Evolutionary conservation across 2,113 vertebrate genomes (phyloP).

Genomic region (Hipposideros armiger): DNA sequence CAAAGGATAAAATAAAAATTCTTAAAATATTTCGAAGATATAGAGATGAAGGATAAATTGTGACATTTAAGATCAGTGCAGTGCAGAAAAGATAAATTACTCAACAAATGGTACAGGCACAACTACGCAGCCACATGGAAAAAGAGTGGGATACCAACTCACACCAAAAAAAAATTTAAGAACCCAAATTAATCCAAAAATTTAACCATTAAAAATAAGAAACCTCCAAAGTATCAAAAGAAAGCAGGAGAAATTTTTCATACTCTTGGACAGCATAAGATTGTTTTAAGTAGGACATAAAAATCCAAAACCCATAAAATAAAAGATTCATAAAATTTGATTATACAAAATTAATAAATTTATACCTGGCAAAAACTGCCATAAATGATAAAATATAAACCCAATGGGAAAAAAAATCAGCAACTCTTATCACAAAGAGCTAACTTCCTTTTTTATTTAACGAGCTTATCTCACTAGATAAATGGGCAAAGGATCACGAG

Average conservation of each 20-base stretch:
- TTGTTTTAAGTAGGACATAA: conserved; percentile 31
- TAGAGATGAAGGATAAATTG: conserved; percentile 17
- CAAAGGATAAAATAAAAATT: conserved; percentile 26
- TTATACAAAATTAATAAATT: background rate
- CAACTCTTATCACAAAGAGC: background rate
- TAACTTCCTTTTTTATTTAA: background rate
- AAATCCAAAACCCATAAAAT: conserved; percentile 15
- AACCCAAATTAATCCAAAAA: background rate
- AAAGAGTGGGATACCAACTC: background rate
- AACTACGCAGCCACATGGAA: background rate
- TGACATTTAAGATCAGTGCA: conserved; percentile 26
- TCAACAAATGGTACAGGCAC: background rate
- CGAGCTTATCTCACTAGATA: background rate
- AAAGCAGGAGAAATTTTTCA: background rate
- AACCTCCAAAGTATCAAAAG: background rate
- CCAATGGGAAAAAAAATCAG: background rate
- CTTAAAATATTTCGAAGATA: background rate
- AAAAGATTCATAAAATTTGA: conserved; percentile 44
- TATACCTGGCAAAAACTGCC: background rate
- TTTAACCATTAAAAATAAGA: background rate
- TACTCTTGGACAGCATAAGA: background rate
- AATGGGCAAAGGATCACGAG: background rate
- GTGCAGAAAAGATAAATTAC: background rate
- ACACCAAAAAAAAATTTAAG: background rate
- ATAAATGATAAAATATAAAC: conserved; percentile 47